These are phyloP conservation scores for Linnaemya tessellans DNA, from an alignment of 2,888 invertebrate species.

Conservation along the genomic window DNA sequence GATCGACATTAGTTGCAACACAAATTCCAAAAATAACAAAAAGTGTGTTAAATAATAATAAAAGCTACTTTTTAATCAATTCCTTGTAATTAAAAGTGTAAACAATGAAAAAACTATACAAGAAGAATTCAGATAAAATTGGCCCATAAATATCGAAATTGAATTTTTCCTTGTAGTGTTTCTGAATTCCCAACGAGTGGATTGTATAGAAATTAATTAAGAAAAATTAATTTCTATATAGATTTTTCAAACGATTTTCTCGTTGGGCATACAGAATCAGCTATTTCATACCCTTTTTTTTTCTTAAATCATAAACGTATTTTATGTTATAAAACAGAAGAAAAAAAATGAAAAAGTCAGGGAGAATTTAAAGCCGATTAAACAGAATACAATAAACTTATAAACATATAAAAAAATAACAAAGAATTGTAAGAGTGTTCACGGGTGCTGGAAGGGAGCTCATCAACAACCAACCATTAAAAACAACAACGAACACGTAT, in stretches of 20 bases:
- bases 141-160: slow-evolving; percentile 44
- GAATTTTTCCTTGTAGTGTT: slow-evolving; percentile 9
- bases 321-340: slow-evolving; percentile 22
- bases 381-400: slow-evolving; percentile 37
- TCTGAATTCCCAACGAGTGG: neutral
- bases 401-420: slow-evolving; percentile 23
- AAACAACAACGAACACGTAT: neutral
- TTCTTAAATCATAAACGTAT: slow-evolving; percentile 59
- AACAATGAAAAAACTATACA: slow-evolving; percentile 25
- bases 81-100: slow-evolving; percentile 28
- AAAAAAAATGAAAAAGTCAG: slow-evolving; percentile 36
- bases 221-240: neutral
- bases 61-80: slow-evolving; percentile 63
- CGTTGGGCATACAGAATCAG: neutral
- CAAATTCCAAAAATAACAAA: slow-evolving; percentile 61
- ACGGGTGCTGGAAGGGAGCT: slow-evolving; percentile 23
- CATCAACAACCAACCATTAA: slow-evolving; percentile 19
- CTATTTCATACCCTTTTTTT: neutral
- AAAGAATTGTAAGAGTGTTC: slow-evolving; percentile 40
- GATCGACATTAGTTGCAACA: slow-evolving; percentile 41
- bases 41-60: slow-evolving; percentile 50
- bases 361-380: slow-evolving; percentile 68
- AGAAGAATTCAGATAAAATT: slow-evolving; percentile 1
- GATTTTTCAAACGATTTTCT: neutral
- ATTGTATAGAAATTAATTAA: neutral